A percentile compares a stretch with the other conserved stretches of the same genome.
These are phyloP conservation scores for Willowsia nigromaculata DNA, from an alignment of 2,888 invertebrate species.

Conservation along the genomic window DNA sequence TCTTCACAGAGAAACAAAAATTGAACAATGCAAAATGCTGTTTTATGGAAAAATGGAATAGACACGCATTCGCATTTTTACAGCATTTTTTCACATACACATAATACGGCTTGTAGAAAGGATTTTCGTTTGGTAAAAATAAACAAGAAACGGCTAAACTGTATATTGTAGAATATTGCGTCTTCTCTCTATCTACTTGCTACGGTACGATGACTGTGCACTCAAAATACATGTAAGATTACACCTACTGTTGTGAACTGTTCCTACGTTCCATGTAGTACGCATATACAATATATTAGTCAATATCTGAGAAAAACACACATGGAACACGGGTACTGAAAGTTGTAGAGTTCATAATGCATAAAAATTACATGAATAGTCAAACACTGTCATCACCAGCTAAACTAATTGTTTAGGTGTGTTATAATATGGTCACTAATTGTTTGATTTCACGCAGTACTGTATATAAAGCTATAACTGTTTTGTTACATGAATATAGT, in stretches of 20 bases:
- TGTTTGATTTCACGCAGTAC: not conserved
- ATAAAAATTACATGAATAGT: not conserved
- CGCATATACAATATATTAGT: not conserved
- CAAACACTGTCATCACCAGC: not conserved
- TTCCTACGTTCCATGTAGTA: not conserved
- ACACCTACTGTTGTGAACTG: not conserved
- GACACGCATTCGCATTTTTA: conserved; percentile 22
- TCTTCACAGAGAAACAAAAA: conserved; percentile 21
- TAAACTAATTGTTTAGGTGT: not conserved
- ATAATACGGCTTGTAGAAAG: conserved; percentile 43
- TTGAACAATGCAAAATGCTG: conserved; percentile 46
- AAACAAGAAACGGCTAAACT: conserved; percentile 12
- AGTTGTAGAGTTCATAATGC: not conserved
- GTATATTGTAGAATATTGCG: conserved; percentile 15
- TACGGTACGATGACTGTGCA: not conserved
- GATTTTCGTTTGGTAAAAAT: conserved; percentile 35
- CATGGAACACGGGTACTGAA: not conserved
- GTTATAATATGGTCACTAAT: not conserved
- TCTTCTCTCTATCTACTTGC: not conserved
- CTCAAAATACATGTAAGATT: not conserved
- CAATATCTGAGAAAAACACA: not conserved
- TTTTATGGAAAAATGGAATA: conserved; percentile 37
- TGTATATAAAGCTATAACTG: not conserved
- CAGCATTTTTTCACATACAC: conserved; percentile 3
- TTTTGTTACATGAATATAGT: not conserved